Base-by-base conservation (phyloP, 2,888 invertebrate species). In the Myathropa florea region DNA sequence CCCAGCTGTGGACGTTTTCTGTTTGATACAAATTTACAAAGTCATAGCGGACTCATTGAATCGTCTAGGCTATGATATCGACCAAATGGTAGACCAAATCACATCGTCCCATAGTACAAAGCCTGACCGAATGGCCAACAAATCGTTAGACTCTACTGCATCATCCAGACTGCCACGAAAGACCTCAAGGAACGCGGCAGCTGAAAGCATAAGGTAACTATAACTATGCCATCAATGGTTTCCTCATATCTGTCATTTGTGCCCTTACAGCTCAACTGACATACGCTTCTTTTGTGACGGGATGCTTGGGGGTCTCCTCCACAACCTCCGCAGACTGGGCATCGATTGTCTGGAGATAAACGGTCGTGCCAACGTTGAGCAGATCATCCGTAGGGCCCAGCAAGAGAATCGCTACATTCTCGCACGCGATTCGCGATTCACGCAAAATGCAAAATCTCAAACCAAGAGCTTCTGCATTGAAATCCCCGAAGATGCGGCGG, bases 1-100 rank as follows among this genome's bases (percentile, higher is more conserved):
- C n/a, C 4, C 10, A 95, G 97, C 98, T 36, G 92, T 97, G 71
- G 98, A 98, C 94, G 97, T 98, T 0, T 96, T 95, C 93, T 97
- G 98, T 89, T 93, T 98, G 78, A 91, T 98, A 89, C 95, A 97
- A 93, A 94, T 98, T 46, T 97, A 97, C 92, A 94, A 95, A 72
- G 94, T 94, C 61, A 92, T 98, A 24, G 86, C 88, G 3, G 89
- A 89, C 61, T 89, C 88, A 3, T 89, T 92, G 9, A 21, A 89
- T 26, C 70, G 94, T 18, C 88, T 90, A 33, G 91, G 90, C 28
- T 85, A 88, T 75, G 89, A 90, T 18, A 89, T 92, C 53, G 90
- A 92, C 61, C 71, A 81, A 63, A 75, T 88, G 63, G 78, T 88
- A 30, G 88, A 88, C 55, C 73, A 88, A 67, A 71, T 83, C 83